Conservation (phyloP, 2,113 vertebrate genomes). For the Heterochromis multidens region DNA sequence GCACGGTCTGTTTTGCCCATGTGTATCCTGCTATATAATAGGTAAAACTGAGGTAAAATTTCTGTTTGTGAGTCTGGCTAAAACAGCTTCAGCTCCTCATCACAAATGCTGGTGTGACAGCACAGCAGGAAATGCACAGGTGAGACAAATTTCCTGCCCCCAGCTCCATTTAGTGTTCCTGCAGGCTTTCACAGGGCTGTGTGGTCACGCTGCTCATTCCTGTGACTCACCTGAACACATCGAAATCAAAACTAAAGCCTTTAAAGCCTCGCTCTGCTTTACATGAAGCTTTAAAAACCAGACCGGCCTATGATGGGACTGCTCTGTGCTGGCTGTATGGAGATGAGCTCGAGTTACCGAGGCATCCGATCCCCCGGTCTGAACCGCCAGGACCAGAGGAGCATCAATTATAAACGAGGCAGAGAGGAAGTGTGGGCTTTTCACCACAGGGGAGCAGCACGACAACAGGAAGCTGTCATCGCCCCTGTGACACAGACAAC, state of each 20-base stretch:
- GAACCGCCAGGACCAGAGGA: not conserved
- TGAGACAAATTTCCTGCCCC: not conserved
- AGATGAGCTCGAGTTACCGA: not conserved
- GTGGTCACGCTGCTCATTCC: not conserved
- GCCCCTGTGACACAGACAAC: not conserved
- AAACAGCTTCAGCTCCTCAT: not conserved
- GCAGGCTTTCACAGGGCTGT: not conserved
- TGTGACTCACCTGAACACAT: not conserved
- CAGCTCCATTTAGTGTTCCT: not conserved
- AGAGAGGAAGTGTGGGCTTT: not conserved
- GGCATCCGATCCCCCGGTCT: not conserved
- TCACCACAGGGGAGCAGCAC: not conserved
- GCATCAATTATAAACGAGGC: constrained; percentile 43
- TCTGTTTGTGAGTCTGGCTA: not conserved
- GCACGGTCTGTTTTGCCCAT: no score
- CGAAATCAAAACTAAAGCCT: not conserved
- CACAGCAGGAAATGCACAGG: not conserved
- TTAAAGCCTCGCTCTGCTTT: not conserved
- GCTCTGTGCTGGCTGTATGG: not conserved
- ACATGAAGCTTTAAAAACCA: not conserved
- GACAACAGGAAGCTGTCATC: constrained; percentile 37
- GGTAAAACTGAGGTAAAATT: not conserved
- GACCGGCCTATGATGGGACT: not conserved
- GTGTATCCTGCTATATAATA: not conserved
- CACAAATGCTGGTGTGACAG: not conserved